phyloP scores from a whole-genome alignment of 2,797 vertebrate species.

The Phrynocephalus forsythii region DNA sequence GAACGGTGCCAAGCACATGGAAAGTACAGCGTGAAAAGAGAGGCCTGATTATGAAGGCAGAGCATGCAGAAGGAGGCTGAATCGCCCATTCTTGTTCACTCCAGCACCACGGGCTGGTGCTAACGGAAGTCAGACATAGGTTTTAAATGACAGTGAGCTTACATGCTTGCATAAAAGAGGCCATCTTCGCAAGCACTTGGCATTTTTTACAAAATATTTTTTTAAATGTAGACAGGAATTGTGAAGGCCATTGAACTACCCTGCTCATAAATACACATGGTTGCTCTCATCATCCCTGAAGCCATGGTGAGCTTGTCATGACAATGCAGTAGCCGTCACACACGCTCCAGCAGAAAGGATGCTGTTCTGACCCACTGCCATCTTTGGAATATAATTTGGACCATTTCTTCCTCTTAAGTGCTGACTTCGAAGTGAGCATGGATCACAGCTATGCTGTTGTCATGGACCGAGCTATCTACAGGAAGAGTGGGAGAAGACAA shows the following conservation, averaged over 20 bases:
- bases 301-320: conserved; percentile 24
- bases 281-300: conserved; percentile 30
- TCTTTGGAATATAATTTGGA: not conserved
- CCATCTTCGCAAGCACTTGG: conserved; percentile 37
- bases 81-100: conserved; percentile 57
- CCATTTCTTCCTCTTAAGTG: conserved; percentile 45
- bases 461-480: not conserved
- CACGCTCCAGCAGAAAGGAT: conserved; percentile 33
- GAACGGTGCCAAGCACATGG: not conserved
- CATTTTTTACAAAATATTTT: not conserved
- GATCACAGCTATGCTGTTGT: not conserved
- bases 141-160: conserved; percentile 65
- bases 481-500: not conserved
- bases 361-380: too few relatives aligned
- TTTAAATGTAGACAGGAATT: conserved; percentile 33
- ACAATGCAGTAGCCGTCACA: conserved; percentile 22
- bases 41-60: conserved; percentile 6
- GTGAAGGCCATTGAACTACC: conserved; percentile 36
- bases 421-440: conserved; percentile 39
- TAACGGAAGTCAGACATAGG: conserved; percentile 57
- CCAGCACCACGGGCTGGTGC: conserved; percentile 44
- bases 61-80: conserved; percentile 33
- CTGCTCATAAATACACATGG: not conserved
- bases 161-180: conserved; percentile 53
- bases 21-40: not conserved